Evolutionary conservation across 2,113 vertebrate genomes (phyloP).

Genomic region (Macrotis lagotis): DNA sequence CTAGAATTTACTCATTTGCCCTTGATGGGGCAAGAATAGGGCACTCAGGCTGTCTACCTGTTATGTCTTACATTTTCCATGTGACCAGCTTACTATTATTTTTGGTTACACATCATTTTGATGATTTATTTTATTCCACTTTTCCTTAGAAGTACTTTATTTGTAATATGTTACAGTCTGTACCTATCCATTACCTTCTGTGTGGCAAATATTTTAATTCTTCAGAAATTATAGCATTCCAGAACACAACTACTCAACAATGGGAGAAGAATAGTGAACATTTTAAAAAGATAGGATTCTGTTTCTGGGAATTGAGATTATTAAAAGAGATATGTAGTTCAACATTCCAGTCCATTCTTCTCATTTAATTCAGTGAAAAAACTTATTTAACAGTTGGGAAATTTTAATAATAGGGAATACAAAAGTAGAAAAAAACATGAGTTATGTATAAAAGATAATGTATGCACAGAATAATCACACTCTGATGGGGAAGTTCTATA

Average conservation of each 20-base stretch:
- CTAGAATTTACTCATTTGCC: not conserved
- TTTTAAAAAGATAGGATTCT: not conserved
- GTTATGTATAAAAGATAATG: not conserved
- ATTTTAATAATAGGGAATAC: not conserved
- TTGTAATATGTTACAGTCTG: not conserved
- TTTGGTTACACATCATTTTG: not conserved
- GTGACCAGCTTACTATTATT: not conserved
- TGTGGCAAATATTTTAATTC: not conserved
- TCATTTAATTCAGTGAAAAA: not conserved
- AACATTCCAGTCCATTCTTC: not conserved
- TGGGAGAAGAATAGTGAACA: not conserved
- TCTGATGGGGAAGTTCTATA: not conserved
- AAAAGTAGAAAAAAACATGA: too few species aligned
- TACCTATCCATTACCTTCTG: not conserved
- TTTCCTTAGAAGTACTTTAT: not conserved
- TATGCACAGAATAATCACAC: not conserved
- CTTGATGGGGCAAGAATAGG: not conserved
- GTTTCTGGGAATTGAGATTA: not conserved
- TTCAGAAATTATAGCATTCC: not conserved
- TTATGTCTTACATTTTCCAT: not conserved
- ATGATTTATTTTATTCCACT: not conserved
- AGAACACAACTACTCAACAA: not conserved
- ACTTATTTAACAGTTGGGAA: not conserved
- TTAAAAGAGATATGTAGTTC: not conserved
- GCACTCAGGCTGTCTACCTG: not conserved